These are phyloP conservation scores for Taxidea taxus DNA, from an alignment of 2,113 vertebrate species.

Conservation along the genomic window DNA sequence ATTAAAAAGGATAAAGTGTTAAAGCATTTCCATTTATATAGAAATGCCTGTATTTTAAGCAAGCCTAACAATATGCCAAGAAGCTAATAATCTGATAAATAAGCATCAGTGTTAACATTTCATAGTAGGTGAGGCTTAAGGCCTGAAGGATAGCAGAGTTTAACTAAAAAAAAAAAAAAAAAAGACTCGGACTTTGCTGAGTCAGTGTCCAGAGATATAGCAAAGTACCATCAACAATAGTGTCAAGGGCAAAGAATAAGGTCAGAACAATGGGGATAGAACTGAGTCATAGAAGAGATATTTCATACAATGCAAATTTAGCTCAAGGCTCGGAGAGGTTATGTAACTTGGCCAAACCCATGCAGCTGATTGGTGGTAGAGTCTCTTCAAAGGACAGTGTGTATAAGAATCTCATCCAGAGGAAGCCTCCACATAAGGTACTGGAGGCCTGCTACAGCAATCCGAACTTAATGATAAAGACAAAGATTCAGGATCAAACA, in stretches of 20 bases:
- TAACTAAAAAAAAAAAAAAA: neutral
- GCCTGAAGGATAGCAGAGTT: neutral
- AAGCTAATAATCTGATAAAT: conserved; percentile 60
- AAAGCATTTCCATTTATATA: neutral
- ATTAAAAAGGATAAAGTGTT: conserved; percentile 70
- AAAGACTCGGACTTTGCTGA: neutral
- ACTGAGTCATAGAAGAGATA: neutral
- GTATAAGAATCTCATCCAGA: neutral
- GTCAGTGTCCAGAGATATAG: neutral
- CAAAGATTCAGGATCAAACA: neutral
- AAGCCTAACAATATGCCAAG: conserved; percentile 38
- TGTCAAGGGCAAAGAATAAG: neutral
- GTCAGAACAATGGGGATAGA: neutral
- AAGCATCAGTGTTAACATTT: neutral
- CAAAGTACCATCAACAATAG: neutral
- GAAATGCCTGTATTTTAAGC: conserved; percentile 40
- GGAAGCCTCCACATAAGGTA: neutral
- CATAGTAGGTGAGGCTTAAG: neutral
- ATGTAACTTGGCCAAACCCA: neutral
- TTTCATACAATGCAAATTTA: neutral
- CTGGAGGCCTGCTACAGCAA: neutral
- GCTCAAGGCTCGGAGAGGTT: neutral
- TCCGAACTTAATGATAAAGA: neutral
- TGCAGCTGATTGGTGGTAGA: neutral
- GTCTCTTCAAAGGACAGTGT: neutral